These are phyloP conservation scores for Crotalus viridis DNA, from an alignment of 2,113 vertebrate genomes.

Conservation along the genomic window DNA sequence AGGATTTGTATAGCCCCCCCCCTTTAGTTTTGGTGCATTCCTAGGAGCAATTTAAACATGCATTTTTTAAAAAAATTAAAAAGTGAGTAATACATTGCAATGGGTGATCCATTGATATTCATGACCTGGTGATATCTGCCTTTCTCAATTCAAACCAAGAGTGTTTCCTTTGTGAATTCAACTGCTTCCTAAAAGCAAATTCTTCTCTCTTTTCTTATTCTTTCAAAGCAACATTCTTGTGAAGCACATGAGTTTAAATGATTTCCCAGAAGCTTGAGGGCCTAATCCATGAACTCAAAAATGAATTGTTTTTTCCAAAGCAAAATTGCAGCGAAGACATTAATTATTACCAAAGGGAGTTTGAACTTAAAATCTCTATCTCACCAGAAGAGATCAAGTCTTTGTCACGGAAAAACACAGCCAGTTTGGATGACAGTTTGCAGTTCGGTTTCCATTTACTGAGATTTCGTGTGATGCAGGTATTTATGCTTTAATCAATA, in stretches of 20 bases:
- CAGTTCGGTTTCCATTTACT: neutral
- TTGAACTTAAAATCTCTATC: conserved; percentile 4
- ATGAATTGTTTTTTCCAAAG: conserved; percentile 7
- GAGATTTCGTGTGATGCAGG: neutral
- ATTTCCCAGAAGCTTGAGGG: conserved; percentile 19
- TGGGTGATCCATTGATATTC: neutral
- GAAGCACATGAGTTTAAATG: neutral
- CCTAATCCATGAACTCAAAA: neutral
- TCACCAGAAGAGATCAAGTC: conserved; percentile 11
- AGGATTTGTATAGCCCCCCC: neutral
- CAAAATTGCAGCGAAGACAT: conserved; percentile 10
- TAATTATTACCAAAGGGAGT: neutral
- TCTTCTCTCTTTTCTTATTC: neutral
- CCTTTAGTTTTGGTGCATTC: neutral
- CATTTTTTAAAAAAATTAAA: neutral
- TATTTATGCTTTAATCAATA: neutral
- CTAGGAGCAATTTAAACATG: neutral
- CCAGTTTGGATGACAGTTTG: neutral
- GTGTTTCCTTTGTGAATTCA: neutral
- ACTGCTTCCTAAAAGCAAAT: neutral
- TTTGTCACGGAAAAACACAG: conserved; percentile 35
- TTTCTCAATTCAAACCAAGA: neutral
- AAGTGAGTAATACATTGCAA: neutral
- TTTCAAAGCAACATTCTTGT: conserved; percentile 17
- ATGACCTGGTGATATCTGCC: neutral